A percentile compares a stretch with the other conserved stretches of the same genome.
These are phyloP conservation scores for Drosophila triauraria DNA, from an alignment of 1,140 invertebrate species.

Conservation along the genomic window DNA sequence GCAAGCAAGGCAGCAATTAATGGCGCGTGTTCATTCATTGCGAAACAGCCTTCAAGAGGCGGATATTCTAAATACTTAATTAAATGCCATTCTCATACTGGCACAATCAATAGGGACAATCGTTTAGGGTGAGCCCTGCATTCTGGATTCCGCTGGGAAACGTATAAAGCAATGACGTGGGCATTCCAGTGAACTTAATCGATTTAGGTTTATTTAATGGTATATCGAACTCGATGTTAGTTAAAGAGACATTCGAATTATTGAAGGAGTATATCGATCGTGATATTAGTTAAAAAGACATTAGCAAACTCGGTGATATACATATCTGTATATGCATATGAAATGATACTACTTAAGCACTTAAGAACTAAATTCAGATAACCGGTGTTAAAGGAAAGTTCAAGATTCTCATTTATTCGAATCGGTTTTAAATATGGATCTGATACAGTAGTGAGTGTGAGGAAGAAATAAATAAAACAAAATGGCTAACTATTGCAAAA, in stretches of 20 bases:
- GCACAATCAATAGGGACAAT: not conserved
- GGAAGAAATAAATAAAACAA: no score
- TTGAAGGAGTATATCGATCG: no score
- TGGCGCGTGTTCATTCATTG: slow-evolving; percentile 41
- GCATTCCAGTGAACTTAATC: not conserved
- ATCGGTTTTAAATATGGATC: no score
- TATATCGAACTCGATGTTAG: not conserved
- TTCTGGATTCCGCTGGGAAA: not conserved
- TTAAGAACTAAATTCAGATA: no score
- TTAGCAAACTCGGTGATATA: no score
- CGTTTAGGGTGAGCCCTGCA: not conserved
- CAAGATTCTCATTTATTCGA: no score
- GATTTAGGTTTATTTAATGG: not conserved
- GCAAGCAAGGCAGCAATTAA: slow-evolving; percentile 34
- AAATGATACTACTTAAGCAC: no score
- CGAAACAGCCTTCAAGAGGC: slow-evolving; percentile 1
- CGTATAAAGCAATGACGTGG: not conserved
- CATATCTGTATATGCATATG: no score
- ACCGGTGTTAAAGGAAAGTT: no score
- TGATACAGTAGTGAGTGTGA: no score
- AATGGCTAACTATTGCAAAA: no score
- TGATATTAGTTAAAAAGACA: not conserved
- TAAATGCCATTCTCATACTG: slow-evolving; percentile 14
- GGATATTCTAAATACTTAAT: slow-evolving; percentile 31
- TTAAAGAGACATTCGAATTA: not conserved